These are phyloP conservation scores for Eleutherodactylus coqui DNA, from an alignment of 2,797 vertebrate species.

Conservation along the genomic window DNA sequence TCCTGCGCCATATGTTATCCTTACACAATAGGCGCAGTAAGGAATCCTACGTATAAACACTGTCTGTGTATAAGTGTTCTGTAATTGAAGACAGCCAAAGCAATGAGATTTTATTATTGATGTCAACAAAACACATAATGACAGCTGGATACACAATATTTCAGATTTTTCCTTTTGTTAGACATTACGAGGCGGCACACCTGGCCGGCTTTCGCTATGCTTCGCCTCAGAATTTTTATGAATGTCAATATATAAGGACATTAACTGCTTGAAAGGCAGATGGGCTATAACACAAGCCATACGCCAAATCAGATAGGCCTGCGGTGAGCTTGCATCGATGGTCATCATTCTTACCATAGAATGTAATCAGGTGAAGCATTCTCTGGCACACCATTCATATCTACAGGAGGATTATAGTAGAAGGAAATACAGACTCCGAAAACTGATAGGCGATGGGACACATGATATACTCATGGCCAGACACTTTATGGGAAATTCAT, in stretches of 20 bases:
- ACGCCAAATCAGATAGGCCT: constrained; percentile 28
- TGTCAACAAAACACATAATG: constrained; percentile 34
- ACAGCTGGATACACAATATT: constrained; percentile 50
- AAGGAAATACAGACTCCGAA: neutral
- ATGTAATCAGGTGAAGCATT: constrained; percentile 37
- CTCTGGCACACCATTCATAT: constrained; percentile 42
- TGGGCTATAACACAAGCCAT: constrained; percentile 43
- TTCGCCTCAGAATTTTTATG: constrained; percentile 58
- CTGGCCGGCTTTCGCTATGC: constrained; percentile 57
- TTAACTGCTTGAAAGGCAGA: constrained; percentile 53
- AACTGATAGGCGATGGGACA: neutral
- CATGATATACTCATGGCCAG: neutral
- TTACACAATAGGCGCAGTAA: constrained; percentile 16
- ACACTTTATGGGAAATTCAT: neutral
- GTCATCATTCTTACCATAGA: constrained; percentile 34
- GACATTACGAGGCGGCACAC: constrained; percentile 44
- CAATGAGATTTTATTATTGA: constrained; percentile 38
- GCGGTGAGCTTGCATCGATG: constrained; percentile 20
- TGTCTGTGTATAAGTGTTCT: neutral
- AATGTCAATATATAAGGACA: constrained; percentile 55
- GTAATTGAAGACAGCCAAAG: constrained; percentile 53
- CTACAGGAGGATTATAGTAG: neutral
- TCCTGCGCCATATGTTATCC: constrained; percentile 11
- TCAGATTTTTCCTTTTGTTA: constrained; percentile 15
- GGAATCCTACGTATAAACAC: constrained; percentile 19